Evolutionary conservation across 2,888 invertebrate genomes (phyloP), one percentile per base, ranked within the genome.

Genomic region (Tipula unca): DNA sequence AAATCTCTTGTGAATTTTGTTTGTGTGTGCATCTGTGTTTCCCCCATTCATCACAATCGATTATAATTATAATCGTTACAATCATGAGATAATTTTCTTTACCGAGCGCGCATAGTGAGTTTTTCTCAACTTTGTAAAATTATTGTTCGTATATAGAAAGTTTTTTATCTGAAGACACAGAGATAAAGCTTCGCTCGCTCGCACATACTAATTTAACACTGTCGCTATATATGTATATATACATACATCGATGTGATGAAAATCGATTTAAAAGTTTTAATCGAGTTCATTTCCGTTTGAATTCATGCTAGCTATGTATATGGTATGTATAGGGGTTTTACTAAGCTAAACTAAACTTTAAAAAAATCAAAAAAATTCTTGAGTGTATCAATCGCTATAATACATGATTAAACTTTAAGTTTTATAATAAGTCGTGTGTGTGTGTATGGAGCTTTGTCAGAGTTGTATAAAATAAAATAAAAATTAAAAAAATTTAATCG

Each of bases 201-300:
- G 6, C 35, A 39, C 17, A 17, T 25, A 69, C 69, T 25, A 69
- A 69, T 69, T 69, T 69, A 69, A 69, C 69, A 69, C 20, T 69
- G 69, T 69, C 25, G 69, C 69, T 25, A 3, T 32, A 32, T 32
- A n/a, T n/a, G n/a, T n/a, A n/a, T n/a, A n/a, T n/a, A n/a, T n/a
- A n/a, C n/a, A n/a, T n/a, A 48, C 4, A 48, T 48, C n/a, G 48
- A 48, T 69, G 69, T 69, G 69, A 25, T 69, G 69, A 69, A 69
- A 69, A 69, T 69, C 69, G 69, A 69, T 69, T 69, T 69, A 69
- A 69, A 69, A 69, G 8, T 69, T 69, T 69, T 69, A 69, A 69
- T 69, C 69, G 69, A 69, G 69, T 69, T 69, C 69, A 25, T 69
- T 69, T 69, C 69, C 69, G 69, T 69, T n/a, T 69, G 69, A 69